A percentile compares a stretch with the other conserved stretches of the same genome.
These are phyloP conservation scores for Patiria pectinifera DNA, from an alignment of 53 echinoderm and acorn worm species.

Conservation along the genomic window DNA sequence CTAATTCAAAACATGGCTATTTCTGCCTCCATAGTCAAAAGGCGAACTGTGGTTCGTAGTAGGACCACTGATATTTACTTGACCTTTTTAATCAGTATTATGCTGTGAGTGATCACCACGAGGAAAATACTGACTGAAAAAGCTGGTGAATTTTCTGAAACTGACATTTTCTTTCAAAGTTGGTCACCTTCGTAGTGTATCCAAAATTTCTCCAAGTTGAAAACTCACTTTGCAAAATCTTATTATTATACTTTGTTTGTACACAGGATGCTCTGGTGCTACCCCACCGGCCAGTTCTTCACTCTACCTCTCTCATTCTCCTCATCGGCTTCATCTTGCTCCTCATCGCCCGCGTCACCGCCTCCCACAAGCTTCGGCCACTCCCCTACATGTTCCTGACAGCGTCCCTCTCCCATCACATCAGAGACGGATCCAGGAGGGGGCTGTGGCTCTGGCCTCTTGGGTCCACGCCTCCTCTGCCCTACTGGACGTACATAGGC, in stretches of 20 bases:
- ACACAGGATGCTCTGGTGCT: conserved; percentile 72
- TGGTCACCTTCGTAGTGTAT: too few relatives aligned
- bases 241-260: not conserved
- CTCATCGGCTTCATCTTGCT: conserved; percentile 57
- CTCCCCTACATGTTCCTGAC: conserved; percentile 68
- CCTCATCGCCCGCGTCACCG: conserved; percentile 23
- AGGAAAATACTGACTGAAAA: too few relatives aligned
- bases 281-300: conserved; percentile 64
- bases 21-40: too few relatives aligned
- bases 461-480: conserved; percentile 70
- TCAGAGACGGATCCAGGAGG: conserved; percentile 77
- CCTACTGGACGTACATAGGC: conserved; percentile 67
- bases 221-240: too few relatives aligned
- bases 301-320: conserved; percentile 74
- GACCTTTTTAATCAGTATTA: too few relatives aligned
- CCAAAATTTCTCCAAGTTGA: too few relatives aligned
- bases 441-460: conserved; percentile 86
- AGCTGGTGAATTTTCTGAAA: too few relatives aligned
- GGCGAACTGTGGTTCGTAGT: too few relatives aligned
- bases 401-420: conserved; percentile 77
- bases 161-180: too few relatives aligned
- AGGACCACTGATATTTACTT: too few relatives aligned
- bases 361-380: conserved; percentile 24
- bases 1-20: too few relatives aligned
- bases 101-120: too few relatives aligned